Base-by-base conservation (phyloP, 2,797 vertebrate species). In the Danio tinwini region DNA sequence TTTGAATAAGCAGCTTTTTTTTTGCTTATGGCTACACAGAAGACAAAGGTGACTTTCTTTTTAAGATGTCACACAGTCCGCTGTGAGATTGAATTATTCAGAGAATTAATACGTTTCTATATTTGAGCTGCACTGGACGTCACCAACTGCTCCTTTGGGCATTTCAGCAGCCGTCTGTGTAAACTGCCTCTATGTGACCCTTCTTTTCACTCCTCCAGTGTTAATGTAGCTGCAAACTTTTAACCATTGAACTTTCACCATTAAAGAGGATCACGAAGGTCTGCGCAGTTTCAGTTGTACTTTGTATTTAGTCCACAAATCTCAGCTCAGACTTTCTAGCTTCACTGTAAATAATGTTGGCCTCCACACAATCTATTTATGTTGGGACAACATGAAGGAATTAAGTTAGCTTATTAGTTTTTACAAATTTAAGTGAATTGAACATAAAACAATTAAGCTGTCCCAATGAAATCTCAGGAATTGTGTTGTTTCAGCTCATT, bases 11-110 rank as follows among this genome's bases (percentile, higher is more conserved):
- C n/a, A n/a, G n/a, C n/a, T n/a, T n/a, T n/a, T n/a, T n/a, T n/a
- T n/a, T n/a, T n/a, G n/a, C 62, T 79, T 80, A 64, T 75, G 84
- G 64, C 42, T 44, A 14, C 19, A 69, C n/a, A 40, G 52, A 74
- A 67, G 52, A 81, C 64, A 70, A 80, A 65, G 59, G 61, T 79
- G 84, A 67, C 56, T 74, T 64, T 69, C 61, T 70, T 63, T 74
- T 76, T n/a, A 49, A 75, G 68, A 39, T 68, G 62, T 78, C 59
- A 70, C 55, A 56, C 68, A 55, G 63, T 83, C 55, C 19, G 37
- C 72, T 67, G 44, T 49, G 64, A 80, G 75, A 80, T 78, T 40
- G 56, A 80, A 86, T 83, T 81, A 84, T 71, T 58, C 62, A 52
- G 64, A 65, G 65, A n/a, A 70, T 78, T 74, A 61, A 78, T 74